Evolutionary conservation across 2,113 vertebrate species (phyloP), one percentile per base, ranked within the genome.

Genomic region (Periophthalmodon schlosseri): DNA sequence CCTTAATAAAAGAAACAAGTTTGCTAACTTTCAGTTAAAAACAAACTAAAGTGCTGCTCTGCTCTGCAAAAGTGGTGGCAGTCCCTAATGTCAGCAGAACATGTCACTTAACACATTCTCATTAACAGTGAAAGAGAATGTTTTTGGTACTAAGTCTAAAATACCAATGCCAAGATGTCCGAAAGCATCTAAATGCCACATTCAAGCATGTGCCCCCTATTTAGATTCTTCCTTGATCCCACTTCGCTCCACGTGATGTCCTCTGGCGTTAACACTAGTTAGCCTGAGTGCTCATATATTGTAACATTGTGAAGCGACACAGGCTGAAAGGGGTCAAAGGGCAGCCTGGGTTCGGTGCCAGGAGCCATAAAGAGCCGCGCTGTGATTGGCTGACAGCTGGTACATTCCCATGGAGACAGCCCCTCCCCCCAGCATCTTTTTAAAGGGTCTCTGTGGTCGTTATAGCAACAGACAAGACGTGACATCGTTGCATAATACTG

Each of bases 401-500:
- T 79, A 84, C 80, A 87, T 91, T 86, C 84, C 84, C 80, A 82
- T 88, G 78, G 83, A 84, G 88, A 88, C 76, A 21, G 76, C 66
- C 66, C 44, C 76, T 72, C 72, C 50, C 72, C 46, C 69, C 80
- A 5, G 7, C 63, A 7, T 65, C 18, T 6, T 49, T 89, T 88
- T 76, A 74, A 79, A 68, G 49, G 73, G 78, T 76, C 70, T 66
- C 82, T 76, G 79, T 76, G 49, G 92, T 93, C 90, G 91, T 90
- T 87, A 89, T 92, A 83, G 91, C 89, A 92, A 93, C 89, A 87
- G 85, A 86, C 86, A 72, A 70, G 76, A 91, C 81, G 87, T 89
- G 86, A 87, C 82, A 78, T 82, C 78, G 78, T 86, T 90, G 81
- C 68, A 77, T 87, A 86, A 87, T 73, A 46, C 72, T 61, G 73